phyloP scores from a whole-genome alignment of 2,113 vertebrate genomes.

The Oncorhynchus nerka region DNA sequence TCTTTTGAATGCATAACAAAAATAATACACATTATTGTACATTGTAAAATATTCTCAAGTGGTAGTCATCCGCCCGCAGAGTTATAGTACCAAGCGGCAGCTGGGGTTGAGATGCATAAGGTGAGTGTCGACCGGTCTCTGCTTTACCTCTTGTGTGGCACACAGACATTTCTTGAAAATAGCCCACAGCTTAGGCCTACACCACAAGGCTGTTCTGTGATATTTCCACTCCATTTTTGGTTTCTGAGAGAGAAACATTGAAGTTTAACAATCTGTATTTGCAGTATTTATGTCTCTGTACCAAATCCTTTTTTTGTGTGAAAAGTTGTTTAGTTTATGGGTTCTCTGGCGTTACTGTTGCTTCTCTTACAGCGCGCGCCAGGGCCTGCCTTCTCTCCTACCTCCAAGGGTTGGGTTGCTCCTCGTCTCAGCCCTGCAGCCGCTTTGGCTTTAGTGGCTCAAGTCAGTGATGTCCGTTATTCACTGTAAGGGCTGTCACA shows the following conservation, averaged over 20 bases:
- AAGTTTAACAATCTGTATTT: background rate
- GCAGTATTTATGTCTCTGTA: background rate
- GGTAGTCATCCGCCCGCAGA: slow-evolving; percentile 75
- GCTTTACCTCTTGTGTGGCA: slow-evolving; percentile 12
- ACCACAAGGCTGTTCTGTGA: slow-evolving; percentile 33
- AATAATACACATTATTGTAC: slow-evolving; percentile 46
- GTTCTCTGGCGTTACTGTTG: background rate
- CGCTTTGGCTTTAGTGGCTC: slow-evolving; percentile 33
- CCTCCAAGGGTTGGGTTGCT: slow-evolving; percentile 40
- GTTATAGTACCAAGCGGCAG: slow-evolving; percentile 73
- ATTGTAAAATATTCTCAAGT: slow-evolving; percentile 55
- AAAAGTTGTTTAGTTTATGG: slow-evolving; percentile 18
- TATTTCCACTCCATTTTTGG: slow-evolving; percentile 37
- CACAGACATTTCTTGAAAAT: slow-evolving; percentile 12
- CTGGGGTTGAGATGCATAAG: slow-evolving; percentile 36
- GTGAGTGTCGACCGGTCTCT: background rate
- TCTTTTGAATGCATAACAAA: slow-evolving; percentile 17
- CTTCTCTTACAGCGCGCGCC: slow-evolving; percentile 19
- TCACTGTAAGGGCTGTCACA: slow-evolving; percentile 77
- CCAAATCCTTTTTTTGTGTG: slow-evolving; percentile 31
- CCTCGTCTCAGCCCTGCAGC: slow-evolving; percentile 15
- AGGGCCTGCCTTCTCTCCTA: slow-evolving; percentile 25
- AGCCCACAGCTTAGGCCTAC: background rate
- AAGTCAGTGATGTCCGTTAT: slow-evolving; percentile 39
- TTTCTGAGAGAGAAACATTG: background rate